Base-by-base conservation (phyloP, 2,797 vertebrate genomes). In the Mormyrops attenuatus region DNA sequence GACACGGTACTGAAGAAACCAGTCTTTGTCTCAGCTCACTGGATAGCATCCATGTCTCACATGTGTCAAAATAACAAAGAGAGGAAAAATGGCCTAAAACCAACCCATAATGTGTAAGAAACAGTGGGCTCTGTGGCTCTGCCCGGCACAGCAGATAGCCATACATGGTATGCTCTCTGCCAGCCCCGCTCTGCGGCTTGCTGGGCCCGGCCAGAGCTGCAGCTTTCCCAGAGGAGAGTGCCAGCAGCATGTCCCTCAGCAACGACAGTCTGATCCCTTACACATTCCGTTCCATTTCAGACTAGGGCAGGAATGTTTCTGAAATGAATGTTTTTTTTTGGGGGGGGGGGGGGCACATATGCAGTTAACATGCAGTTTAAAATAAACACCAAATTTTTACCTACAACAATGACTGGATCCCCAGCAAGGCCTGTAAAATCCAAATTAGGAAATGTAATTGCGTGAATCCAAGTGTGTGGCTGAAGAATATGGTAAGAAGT, bases 91-190 rank as follows among this genome's bases (percentile, higher is more conserved):
- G 11, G 8, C 22, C 60, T 26, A 86, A 52, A 26, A n/a, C 13
- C 3, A 82, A 20, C 5, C 77, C 77, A 82, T 30, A 82, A 34
- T 34, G 20, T 11, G 3, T 5, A 26, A n/a, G 11, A 30, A 85
- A 95, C 94, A 95, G 92, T 90, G 49, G 49, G 49, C 91, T 92
- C 82, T 92, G 91, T 92, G 47, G 90, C 20, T 89, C 91, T 91
- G 91, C 89, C 89, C 1, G 84, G 92, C 92, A 57, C 90, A 92
- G 92, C 91, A 89, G 87, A 92, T 90, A 60, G 82, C 52, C 90
- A 60, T 90, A 85, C 60, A 55, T 4, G 17, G 49, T n/a, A 55
- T 9, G 85, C 85, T 63, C 87, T 89, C 89, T 53, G 50, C 85
- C 63, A 73, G 89, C 34, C 80, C 73, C 17, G 8, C 73, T 69